Base-by-base conservation (phyloP, 2,113 vertebrate species). In the Channa maculata region DNA sequence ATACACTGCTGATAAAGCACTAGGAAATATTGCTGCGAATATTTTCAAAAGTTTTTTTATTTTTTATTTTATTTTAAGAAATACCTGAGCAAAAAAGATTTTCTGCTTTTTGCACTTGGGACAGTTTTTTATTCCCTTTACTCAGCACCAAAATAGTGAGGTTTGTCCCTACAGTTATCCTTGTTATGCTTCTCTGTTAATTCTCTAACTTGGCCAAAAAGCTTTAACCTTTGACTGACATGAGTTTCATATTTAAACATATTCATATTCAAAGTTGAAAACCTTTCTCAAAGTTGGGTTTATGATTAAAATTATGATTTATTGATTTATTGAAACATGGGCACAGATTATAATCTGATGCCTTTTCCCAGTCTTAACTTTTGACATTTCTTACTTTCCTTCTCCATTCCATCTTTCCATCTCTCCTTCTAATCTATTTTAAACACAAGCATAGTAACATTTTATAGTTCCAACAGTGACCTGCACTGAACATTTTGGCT, bases 271-370 rank as follows among this genome's bases (percentile, higher is more conserved):
- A 48, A 2, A 11, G 11, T 50, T 24, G 24, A 43, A 49, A 45
- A 34, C 37, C 60, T 14, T 11, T 58, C 45, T 72, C 34, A 66
- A 69, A 71, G 74, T 59, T 45, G 8, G 5, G 8, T 41, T 36
- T 34, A n/a, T 62, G n/a, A 55, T 3, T 24, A 36, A 45, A 9
- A 43, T 24, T 24, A 51, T 14, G 43, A 43, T 71, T 52, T 15
- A 38, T 10, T 0, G 36, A 7, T 14, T 66, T n/a, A 5, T 53
- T 62, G 2, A 24, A 24, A 24, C 24, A 24, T 24, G 24, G 2
- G 0, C 3, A 3, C 8, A 39, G 60, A 6, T 65, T 36, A 11
- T 39, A 57, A 44, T 24, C 51, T 49, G 1, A 0, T 37, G 54
- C 1, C 58, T 51, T 60, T 8, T 52, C 64, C 12, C 1, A 3